Conservation (phyloP, 2,113 vertebrate species). For the Boleophthalmus pectinirostris region DNA sequence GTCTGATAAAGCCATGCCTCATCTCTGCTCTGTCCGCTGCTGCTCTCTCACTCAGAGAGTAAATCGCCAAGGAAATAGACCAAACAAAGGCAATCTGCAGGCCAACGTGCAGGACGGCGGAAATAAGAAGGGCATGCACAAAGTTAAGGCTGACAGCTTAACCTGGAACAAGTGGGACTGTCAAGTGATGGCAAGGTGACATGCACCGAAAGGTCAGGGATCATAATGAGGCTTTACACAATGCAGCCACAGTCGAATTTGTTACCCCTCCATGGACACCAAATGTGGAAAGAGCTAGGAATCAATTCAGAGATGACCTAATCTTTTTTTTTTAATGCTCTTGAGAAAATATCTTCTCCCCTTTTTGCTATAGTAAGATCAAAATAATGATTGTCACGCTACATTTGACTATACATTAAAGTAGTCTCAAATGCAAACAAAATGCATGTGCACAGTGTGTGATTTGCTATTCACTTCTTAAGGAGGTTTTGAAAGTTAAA, state of each 20-base stretch:
- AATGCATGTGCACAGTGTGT: constrained; percentile 25
- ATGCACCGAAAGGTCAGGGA: constrained; percentile 40
- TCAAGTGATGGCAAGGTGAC: constrained; percentile 58
- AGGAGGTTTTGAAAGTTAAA: constrained; percentile 67
- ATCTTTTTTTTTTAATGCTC: constrained; percentile 9
- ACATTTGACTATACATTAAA: constrained; percentile 38
- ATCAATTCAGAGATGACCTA: constrained; percentile 35
- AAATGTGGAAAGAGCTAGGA: constrained; percentile 41
- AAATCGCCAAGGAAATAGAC: constrained; percentile 73
- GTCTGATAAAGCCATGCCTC: constrained; percentile 74
- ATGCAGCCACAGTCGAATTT: constrained; percentile 16
- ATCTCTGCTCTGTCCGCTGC: constrained; percentile 69
- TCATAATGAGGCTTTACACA: constrained; percentile 40
- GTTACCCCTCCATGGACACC: constrained; percentile 16
- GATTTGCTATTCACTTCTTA: constrained; percentile 47
- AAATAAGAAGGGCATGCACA: constrained; percentile 59
- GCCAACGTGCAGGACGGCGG: constrained; percentile 35
- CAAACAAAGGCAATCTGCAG: constrained; percentile 76
- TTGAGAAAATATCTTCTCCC: neutral
- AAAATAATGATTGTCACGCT: constrained; percentile 22
- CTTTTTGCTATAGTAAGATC: constrained; percentile 10
- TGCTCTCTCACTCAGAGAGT: constrained; percentile 65
- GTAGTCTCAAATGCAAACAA: constrained; percentile 9
- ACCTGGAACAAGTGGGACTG: constrained; percentile 52
- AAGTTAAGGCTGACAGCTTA: constrained; percentile 60